These are phyloP conservation scores for Sebastes dallii DNA, from an alignment of 2,797 vertebrate genomes.

Conservation along the genomic window DNA sequence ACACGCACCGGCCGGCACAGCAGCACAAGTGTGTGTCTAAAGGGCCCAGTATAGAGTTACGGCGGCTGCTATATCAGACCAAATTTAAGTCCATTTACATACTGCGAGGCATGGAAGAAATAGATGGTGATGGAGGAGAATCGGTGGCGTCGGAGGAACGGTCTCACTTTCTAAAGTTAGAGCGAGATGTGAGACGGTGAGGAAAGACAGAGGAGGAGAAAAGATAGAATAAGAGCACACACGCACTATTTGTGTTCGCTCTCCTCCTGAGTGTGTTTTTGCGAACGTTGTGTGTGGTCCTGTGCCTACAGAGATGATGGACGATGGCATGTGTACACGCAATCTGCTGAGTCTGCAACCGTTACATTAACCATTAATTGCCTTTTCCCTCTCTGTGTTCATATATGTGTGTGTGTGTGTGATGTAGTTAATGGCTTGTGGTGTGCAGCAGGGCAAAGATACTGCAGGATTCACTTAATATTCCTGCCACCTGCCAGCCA, in stretches of 20 bases:
- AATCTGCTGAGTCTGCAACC: conserved; percentile 66
- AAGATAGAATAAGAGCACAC: conserved; percentile 6
- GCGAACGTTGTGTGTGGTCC: conserved; percentile 18
- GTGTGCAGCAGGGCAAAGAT: conserved; percentile 57
- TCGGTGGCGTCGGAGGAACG: conserved; percentile 15
- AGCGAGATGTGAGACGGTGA: conserved; percentile 26
- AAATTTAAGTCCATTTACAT: conserved; percentile 28
- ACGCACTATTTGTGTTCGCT: conserved; percentile 3
- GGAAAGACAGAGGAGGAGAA: conserved; percentile 1
- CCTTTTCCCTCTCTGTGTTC: conserved; percentile 30
- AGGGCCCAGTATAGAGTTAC: conserved; percentile 39
- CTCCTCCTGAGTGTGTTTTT: background rate
- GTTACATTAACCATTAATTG: conserved; percentile 72
- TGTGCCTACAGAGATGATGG: conserved; percentile 53
- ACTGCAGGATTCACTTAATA: conserved; percentile 74
- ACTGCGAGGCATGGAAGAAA: conserved; percentile 27
- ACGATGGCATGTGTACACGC: conserved; percentile 48
- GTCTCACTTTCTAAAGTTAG: conserved; percentile 55
- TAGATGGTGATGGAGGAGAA: conserved; percentile 27
- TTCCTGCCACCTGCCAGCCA: conserved; percentile 66
- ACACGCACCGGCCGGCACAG: background rate
- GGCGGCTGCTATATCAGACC: conserved; percentile 25
- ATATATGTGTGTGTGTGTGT: conserved; percentile 28
- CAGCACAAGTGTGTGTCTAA: background rate
- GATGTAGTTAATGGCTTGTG: conserved; percentile 61